A percentile compares a stretch with the other conserved stretches of the same genome.
phyloP scores from a whole-genome alignment of 2,113 vertebrate species.

The Grantiella picta region DNA sequence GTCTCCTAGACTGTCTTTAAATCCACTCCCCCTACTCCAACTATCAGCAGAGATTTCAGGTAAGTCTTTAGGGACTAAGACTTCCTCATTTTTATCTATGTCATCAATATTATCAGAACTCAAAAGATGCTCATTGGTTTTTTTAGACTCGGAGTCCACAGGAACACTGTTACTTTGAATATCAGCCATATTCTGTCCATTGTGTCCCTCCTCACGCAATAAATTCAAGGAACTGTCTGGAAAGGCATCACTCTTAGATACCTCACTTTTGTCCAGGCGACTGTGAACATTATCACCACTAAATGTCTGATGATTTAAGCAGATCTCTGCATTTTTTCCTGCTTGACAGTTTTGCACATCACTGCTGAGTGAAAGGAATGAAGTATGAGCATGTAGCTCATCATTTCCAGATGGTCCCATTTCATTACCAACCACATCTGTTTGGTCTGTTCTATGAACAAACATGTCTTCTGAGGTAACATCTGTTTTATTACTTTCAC shows the following conservation, averaged over 20 bases:
- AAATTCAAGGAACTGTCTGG: conserved; percentile 51
- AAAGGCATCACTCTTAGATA: conserved; percentile 21
- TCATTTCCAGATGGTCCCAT: conserved; percentile 61
- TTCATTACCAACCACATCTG: conserved; percentile 68
- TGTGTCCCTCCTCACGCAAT: conserved; percentile 67
- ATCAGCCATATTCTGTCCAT: conserved; percentile 49
- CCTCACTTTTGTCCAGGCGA: conserved; percentile 12
- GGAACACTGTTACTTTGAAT: conserved; percentile 15
- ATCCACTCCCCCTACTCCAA: conserved; percentile 84
- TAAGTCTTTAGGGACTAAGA: not conserved
- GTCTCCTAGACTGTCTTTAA: conserved; percentile 71
- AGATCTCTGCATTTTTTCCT: conserved; percentile 49
- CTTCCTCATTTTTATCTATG: not conserved
- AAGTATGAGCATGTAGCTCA: conserved; percentile 53
- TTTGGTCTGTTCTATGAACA: conserved; percentile 60
- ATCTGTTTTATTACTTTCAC: conserved; percentile 68
- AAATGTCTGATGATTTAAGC: conserved; percentile 53
- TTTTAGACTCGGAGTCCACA: not conserved
- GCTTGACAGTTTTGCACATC: conserved; percentile 59
- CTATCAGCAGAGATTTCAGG: conserved; percentile 74
- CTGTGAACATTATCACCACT: conserved; percentile 19
- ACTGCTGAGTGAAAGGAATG: conserved; percentile 55
- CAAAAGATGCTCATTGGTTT: not conserved
- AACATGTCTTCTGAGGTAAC: conserved; percentile 62
- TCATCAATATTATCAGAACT: not conserved